Base-by-base conservation (phyloP, 2,888 invertebrate genomes). In the Drosophila buzzatii region DNA sequence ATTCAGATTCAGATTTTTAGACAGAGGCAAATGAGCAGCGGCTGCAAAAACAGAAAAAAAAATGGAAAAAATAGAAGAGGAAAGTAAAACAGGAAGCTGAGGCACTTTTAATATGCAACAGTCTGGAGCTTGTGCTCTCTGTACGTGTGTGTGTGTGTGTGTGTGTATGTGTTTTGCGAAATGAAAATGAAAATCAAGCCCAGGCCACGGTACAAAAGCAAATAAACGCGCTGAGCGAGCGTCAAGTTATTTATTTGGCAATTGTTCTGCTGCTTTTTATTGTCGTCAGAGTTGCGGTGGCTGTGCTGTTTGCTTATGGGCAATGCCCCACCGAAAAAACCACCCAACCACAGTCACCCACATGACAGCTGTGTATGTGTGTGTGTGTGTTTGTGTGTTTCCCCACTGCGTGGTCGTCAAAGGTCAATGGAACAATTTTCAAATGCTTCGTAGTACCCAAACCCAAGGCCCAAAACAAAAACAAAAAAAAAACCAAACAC, bases 191-290 rank as follows among this genome's bases (percentile, higher is more conserved):
- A 87, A 90, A 89, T 79, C 73, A 86, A 77, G 82, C 82, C 71
- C 71, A 73, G 65, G 72, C 77, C 70, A 72, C 64, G 75, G 62
- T 82, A 84, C 82, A 73, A 79, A 76, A 73, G 81, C 79, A 90
- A 89, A 87, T 87, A 84, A 79, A 68, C 68, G 80, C 82, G 84
- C 89, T 66, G 70, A 84, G 70, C 78, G 85, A 78, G 69, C 82
- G 84, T 85, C 85, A 85, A 90, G 90, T 90, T 85, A 85, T 89
- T 85, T 85, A 85, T 85, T 85, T 90, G 86, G 86, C 90, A 90
- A 90, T 88, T 90, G 86, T 85, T 83, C 71, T 47, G 75, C 65
- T 76, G 78, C 83, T 78, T 74, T 84, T 88, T 82, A 82, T 80
- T 85, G 86, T 90, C 84, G 72, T 80, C 86, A 70, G 85, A 84